Evolutionary conservation across 2,113 vertebrate species (phyloP), one percentile per base, ranked within the genome.

Genomic region (Chlorocebus sabaeus): DNA sequence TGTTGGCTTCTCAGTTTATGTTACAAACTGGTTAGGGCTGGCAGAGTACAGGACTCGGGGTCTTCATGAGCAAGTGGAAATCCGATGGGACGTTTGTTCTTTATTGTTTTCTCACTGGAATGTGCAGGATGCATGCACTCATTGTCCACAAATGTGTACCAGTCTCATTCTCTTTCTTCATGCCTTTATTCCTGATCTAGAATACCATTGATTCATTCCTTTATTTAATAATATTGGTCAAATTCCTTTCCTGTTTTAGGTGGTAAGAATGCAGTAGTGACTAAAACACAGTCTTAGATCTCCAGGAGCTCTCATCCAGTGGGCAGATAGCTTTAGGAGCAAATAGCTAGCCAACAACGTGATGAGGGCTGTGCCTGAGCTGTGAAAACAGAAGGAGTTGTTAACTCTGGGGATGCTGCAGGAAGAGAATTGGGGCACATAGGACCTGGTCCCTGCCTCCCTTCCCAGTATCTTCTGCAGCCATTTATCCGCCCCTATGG

Each of bases 381-480:
- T 48, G 43, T 30, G 61, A 16, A 35, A 57, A 57, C 18, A 48
- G 64, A 22, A 40, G 20, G 16, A 25, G 5, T 6, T 52, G 23
- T 22, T 61, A 72, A 64, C 22, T 93, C 48, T 17, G 32, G 55
- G 61, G 23, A 13, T 45, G 70, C 22, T 6, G 8, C 12, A 35
- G 88, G 64, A 52, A 68, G 55, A 87, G 38, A 32, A n/a, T 5
- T 18, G 32, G n/a, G 25, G 40, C 3, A 2, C 5, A 43, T 3
- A 2, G 1, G 30, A n/a, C 8, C 23, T 7, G 59, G 4, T 11
- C 1, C 9, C 38, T 14, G 1, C n/a, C 32, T 83, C 57, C 38
- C 23, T 32, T 6, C 20, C 14, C 32, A 3, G 17, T 14, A 30
- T n/a, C 70, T 78, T 70, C 40, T 48, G 38, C n/a, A n/a, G 30